phyloP scores from a whole-genome alignment of 1,140 invertebrate genomes.

The Drosophila pseudoobscura region DNA sequence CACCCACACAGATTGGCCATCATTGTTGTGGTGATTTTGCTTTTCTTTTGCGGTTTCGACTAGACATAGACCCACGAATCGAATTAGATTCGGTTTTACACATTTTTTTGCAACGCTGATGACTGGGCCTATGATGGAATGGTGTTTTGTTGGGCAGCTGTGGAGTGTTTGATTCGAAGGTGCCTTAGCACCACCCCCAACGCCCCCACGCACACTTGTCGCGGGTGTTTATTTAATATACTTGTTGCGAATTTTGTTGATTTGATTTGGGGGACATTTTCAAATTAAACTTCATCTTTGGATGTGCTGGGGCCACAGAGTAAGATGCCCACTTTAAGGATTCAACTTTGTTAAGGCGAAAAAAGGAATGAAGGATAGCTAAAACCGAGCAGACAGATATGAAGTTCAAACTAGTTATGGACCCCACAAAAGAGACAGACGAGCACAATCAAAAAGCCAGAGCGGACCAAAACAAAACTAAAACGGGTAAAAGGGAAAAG shows the following conservation, averaged over 20 bases:
- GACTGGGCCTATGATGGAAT: constrained; percentile 40
- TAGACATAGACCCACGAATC: constrained; percentile 12
- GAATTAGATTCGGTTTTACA: constrained; percentile 27
- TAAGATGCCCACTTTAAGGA: constrained; percentile 10
- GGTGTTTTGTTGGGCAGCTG: constrained; percentile 29
- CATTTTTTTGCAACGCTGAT: constrained; percentile 14
- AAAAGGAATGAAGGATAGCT: constrained; percentile 45
- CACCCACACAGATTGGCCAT: constrained; percentile 55
- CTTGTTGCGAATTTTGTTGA: constrained; percentile 59
- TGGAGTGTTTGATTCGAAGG: constrained; percentile 62
- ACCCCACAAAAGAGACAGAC: constrained; percentile 50
- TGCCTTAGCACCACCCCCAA: constrained; percentile 35
- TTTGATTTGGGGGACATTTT: constrained; percentile 62
- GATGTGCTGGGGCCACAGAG: constrained; percentile 22
- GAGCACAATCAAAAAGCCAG: constrained; percentile 41
- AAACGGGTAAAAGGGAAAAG: constrained; percentile 33
- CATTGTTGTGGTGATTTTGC: constrained; percentile 35
- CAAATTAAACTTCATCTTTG: constrained; percentile 61
- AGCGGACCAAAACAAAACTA: constrained; percentile 58
- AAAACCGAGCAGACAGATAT: constrained; percentile 59
- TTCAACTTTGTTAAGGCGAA: constrained; percentile 9
- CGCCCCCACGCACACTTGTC: constrained; percentile 3
- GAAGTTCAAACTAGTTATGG: constrained; percentile 80
- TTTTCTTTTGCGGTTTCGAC: constrained; percentile 46
- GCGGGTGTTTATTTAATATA: constrained; percentile 67